Base-by-base conservation (phyloP, 1,140 invertebrate genomes). In the Drosophila insularis region DNA sequence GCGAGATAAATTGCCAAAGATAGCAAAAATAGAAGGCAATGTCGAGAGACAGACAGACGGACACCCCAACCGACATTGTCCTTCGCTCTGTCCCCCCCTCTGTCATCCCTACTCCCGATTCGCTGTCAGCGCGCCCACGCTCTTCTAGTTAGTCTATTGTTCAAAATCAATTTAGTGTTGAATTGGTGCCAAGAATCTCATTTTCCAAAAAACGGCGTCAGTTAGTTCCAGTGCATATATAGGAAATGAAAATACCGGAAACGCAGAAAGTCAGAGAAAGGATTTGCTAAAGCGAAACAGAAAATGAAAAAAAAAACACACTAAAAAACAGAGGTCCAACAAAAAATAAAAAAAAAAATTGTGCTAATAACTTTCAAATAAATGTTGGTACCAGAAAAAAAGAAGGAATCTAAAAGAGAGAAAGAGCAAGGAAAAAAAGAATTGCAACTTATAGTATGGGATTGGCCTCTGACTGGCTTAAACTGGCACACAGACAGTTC, bases 141-240 rank as follows among this genome's bases (percentile, higher is more conserved):
- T 55, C 58, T 19, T 13, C 64, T 63, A 55, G 31, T 65, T 58
- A 43, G 55, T 67, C 63, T 73, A 80, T 86, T 86, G 81, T 82
- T 77, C 80, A 69, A 82, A 86, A 82, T 86, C 81, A 82, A 86
- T 86, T 86, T 78, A 82, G 74, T 78, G 80, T 86, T 86, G 80
- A 86, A 82, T 78, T 86, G 77, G 73, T 86, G 81, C 81, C 80
- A 86, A 86, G 61, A 86, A 77, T 77, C 69, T 73, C 62, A 77
- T 77, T 77, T 77, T 77, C 74, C 65, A 74, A 80, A 54, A 39
- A 43, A 60, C 66, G 61, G 14, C 53, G 50, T 40, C 63, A 37
- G 32, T 53, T 31, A 32, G 37, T 46, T 53, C 31, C 37, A 17
- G 39, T 37, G 53, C 50, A 3, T 14, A 71, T 54, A 68, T 68